Conservation (phyloP, 2,888 invertebrate genomes). For the Cantharis rufa region DNA sequence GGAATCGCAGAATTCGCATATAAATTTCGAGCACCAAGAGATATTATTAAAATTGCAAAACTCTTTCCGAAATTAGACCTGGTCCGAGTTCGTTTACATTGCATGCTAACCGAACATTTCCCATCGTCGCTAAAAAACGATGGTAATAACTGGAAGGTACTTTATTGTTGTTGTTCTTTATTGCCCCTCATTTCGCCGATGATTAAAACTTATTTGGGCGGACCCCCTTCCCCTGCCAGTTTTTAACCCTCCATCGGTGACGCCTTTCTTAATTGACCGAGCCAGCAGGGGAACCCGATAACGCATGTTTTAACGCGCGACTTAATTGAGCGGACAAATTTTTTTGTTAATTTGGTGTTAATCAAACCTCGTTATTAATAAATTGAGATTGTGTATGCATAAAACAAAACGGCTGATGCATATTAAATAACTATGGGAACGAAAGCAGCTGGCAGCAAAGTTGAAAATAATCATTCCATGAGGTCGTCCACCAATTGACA, state of each 20-base stretch:
- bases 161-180: background rate
- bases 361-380: background rate
- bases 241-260: background rate
- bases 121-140: background rate
- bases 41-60: background rate
- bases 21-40: background rate
- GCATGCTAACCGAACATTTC: background rate
- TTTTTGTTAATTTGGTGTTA: background rate
- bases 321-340: background rate
- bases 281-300: background rate
- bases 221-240: background rate
- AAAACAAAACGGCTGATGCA: background rate
- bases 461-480: constrained; percentile 23
- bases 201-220: background rate
- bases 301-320: background rate
- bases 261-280: background rate
- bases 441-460: constrained; percentile 23
- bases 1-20: background rate
- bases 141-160: background rate
- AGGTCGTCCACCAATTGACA: constrained; percentile 35
- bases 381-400: background rate
- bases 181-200: background rate
- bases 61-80: background rate
- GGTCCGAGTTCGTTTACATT: background rate
- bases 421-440: constrained; percentile 18